Conservation (phyloP, 2,888 invertebrate genomes). For the Chloromyia formosa region DNA sequence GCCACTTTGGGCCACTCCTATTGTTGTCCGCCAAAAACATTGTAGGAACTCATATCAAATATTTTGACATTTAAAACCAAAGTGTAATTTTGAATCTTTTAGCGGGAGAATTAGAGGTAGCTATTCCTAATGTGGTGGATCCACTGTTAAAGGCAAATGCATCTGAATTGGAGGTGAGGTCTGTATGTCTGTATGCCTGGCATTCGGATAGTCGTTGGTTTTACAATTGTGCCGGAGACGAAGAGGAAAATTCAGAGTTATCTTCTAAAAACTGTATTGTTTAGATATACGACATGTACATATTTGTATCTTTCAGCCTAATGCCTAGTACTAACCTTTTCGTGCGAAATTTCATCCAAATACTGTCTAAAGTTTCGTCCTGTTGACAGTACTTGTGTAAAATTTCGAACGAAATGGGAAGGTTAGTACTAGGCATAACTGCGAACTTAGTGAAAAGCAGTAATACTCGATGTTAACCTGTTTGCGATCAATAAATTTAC, state of each 20-base stretch:
- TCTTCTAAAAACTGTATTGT: no score
- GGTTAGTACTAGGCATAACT: no score
- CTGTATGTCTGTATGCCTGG: slow-evolving; percentile 8
- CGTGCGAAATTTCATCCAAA: no score
- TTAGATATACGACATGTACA: no score
- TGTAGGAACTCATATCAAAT: neutral
- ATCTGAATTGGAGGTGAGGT: neutral
- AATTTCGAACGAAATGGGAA: no score
- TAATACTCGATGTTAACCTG: no score
- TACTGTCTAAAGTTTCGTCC: no score
- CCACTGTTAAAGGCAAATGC: slow-evolving; percentile 12
- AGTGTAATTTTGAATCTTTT: neutral
- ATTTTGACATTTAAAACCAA: neutral
- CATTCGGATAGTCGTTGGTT: slow-evolving; percentile 4
- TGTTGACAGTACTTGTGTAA: no score
- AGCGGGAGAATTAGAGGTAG: slow-evolving; percentile 6
- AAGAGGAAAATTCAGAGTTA: neutral
- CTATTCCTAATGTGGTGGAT: slow-evolving; percentile 14
- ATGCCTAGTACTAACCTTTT: no score
- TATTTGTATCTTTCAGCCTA: no score
- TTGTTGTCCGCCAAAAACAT: neutral
- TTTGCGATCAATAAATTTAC: no score
- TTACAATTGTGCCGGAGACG: slow-evolving; percentile 17
- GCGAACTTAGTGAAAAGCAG: no score
- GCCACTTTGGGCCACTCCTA: slow-evolving; percentile 1